Conservation (phyloP, 1,140 invertebrate species). For the Diabrotica virgifera region DNA sequence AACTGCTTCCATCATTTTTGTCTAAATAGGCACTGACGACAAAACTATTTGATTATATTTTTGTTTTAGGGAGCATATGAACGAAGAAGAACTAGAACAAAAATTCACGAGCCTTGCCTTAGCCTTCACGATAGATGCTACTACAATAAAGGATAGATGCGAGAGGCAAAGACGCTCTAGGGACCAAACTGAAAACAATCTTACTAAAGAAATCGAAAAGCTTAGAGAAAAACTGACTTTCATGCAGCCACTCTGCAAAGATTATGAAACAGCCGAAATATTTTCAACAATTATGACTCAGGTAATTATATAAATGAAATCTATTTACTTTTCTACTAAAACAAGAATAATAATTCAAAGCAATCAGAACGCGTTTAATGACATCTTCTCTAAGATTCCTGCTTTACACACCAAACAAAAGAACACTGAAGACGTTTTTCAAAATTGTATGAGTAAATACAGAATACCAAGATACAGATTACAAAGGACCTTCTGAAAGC, state of each 20-base stretch:
- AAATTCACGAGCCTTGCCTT: slow-evolving; percentile 44
- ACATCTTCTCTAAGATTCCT: too few species aligned
- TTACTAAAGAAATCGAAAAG: slow-evolving; percentile 41
- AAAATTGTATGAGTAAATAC: too few species aligned
- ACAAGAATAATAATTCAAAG: too few species aligned
- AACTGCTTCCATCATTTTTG: too few species aligned
- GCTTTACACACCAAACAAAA: too few species aligned
- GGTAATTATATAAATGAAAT: slow-evolving; percentile 2
- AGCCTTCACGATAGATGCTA: slow-evolving; percentile 45
- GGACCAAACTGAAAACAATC: slow-evolving; percentile 46
- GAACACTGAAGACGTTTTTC: too few species aligned
- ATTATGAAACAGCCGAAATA: slow-evolving; percentile 44
- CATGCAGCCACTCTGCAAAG: slow-evolving; percentile 41
- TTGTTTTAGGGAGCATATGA: slow-evolving; percentile 37
- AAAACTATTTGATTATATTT: not conserved
- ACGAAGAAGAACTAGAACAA: slow-evolving; percentile 44
- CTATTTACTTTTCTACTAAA: too few species aligned
- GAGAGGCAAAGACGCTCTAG: slow-evolving; percentile 41
- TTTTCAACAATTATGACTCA: slow-evolving; percentile 36
- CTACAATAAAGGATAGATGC: slow-evolving; percentile 42
- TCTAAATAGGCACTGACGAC: too few species aligned
- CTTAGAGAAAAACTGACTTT: slow-evolving; percentile 37
- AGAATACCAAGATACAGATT: too few species aligned
- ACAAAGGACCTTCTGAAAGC: too few species aligned
- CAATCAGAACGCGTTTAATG: too few species aligned